These are phyloP conservation scores for Microctenopoma steveboyesi DNA, from an alignment of 2,797 vertebrate species.

Conservation along the genomic window DNA sequence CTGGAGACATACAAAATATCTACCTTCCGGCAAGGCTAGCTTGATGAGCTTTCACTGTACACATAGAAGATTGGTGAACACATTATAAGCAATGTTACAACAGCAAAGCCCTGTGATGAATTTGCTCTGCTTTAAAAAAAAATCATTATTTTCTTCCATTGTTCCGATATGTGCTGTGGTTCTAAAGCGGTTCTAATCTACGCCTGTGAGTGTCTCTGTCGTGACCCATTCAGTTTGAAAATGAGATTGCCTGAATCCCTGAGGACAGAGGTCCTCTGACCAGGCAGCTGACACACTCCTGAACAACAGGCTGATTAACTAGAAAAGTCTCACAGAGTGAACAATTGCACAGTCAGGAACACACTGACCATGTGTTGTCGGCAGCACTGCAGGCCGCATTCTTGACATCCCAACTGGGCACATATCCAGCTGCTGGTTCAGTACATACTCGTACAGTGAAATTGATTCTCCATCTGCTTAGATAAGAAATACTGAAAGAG, in stretches of 20 bases:
- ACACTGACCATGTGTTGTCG: constrained; percentile 73
- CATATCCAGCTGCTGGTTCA: constrained; percentile 64
- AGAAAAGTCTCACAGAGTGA: constrained; percentile 58
- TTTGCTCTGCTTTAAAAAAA: constrained; percentile 34
- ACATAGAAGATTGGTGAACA: constrained; percentile 23
- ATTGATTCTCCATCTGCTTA: constrained; percentile 58
- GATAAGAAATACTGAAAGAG: constrained; percentile 39
- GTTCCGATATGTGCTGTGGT: constrained; percentile 40
- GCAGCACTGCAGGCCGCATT: constrained; percentile 71
- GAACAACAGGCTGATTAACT: constrained; percentile 79
- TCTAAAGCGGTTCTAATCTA: constrained; percentile 47
- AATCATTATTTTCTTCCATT: constrained; percentile 54
- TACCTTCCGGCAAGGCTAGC: constrained; percentile 39
- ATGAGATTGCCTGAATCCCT: constrained; percentile 55
- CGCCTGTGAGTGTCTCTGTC: constrained; percentile 47
- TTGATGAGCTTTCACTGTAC: constrained; percentile 48
- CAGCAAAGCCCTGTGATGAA: constrained; percentile 49
- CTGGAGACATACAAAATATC: constrained; percentile 38
- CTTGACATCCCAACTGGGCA: constrained; percentile 67
- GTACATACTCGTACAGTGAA: constrained; percentile 51
- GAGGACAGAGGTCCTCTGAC: constrained; percentile 70
- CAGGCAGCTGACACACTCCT: constrained; percentile 80
- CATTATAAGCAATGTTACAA: constrained; percentile 33
- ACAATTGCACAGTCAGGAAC: constrained; percentile 68
- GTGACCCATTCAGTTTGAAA: constrained; percentile 39